Conservation (phyloP, 2,113 vertebrate genomes). For the Gnathonemus echidnorhynchus region DNA sequence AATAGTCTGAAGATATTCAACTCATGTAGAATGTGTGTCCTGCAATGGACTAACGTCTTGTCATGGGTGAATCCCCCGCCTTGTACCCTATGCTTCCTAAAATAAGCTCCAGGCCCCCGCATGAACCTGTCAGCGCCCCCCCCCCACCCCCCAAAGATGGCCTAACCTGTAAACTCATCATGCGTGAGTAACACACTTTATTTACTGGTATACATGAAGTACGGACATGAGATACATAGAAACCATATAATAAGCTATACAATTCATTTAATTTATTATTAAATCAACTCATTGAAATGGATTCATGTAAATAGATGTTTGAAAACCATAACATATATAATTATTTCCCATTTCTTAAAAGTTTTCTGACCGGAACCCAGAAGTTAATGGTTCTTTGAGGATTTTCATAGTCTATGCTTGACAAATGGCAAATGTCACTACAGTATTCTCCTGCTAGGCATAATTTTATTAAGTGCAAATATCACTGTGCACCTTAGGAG, state of each 20-base stretch:
- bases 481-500: conserved; percentile 73
- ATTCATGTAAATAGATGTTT: background rate
- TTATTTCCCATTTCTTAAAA: background rate
- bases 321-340: background rate
- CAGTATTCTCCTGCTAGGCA: conserved; percentile 74
- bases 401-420: conserved; percentile 61
- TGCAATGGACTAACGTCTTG: background rate
- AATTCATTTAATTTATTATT: background rate
- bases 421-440: conserved; percentile 77
- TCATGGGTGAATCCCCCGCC: background rate
- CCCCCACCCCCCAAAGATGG: background rate
- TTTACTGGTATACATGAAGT: background rate
- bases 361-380: conserved; percentile 23
- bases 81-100: background rate
- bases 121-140: background rate
- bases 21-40: background rate
- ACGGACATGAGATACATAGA: background rate
- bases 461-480: conserved; percentile 78
- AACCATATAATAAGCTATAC: background rate
- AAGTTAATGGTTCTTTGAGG: conserved; percentile 66
- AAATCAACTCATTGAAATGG: background rate
- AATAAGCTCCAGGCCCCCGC: background rate
- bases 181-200: background rate
- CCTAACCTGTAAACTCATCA: background rate
- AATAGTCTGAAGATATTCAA: background rate